Conservation (phyloP, 1,140 invertebrate genomes). For the Plectrocnemia conspersa region DNA sequence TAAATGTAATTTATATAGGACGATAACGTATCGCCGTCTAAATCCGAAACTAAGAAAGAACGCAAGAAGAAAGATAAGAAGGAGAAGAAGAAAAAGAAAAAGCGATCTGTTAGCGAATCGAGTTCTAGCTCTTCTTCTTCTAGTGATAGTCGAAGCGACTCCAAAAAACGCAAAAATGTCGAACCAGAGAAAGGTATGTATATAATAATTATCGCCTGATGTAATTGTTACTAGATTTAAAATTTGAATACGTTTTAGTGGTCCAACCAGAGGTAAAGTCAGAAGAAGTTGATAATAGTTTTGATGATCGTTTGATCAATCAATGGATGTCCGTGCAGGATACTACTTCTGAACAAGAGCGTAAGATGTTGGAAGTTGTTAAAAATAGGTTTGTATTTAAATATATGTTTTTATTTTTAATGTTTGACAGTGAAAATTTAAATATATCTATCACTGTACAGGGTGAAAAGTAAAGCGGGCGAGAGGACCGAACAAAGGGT, state of each 20-base stretch:
- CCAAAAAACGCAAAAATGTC: not conserved
- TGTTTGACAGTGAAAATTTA: not conserved
- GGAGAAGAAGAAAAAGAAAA: conserved; percentile 57
- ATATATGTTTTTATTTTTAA: not conserved
- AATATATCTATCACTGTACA: conserved; percentile 13
- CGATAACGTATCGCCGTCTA: conserved; percentile 14
- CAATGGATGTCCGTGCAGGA: conserved; percentile 59
- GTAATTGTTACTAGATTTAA: not conserved
- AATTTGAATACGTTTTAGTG: conserved; percentile 6
- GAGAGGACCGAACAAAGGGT: conserved; percentile 29
- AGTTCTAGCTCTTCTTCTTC: conserved; percentile 47
- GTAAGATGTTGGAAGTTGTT: conserved; percentile 55
- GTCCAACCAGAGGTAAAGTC: conserved; percentile 23
- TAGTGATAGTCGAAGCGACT: conserved; percentile 48
- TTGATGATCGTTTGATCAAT: conserved; percentile 53
- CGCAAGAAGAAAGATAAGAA: conserved; percentile 53
- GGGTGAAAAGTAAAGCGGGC: conserved; percentile 29
- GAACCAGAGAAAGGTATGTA: too few species aligned
- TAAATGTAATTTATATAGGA: conserved; percentile 3
- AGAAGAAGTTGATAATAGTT: conserved; percentile 42
- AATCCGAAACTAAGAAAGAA: conserved; percentile 34
- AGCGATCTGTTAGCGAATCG: conserved; percentile 47
- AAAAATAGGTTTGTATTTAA: conserved; percentile 44
- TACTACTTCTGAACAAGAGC: conserved; percentile 53
- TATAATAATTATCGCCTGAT: not conserved